A percentile compares a stretch with the other conserved stretches of the same genome.
Conservation (phyloP, 1,140 invertebrate genomes). For the Pemphigus obesinymphae region DNA sequence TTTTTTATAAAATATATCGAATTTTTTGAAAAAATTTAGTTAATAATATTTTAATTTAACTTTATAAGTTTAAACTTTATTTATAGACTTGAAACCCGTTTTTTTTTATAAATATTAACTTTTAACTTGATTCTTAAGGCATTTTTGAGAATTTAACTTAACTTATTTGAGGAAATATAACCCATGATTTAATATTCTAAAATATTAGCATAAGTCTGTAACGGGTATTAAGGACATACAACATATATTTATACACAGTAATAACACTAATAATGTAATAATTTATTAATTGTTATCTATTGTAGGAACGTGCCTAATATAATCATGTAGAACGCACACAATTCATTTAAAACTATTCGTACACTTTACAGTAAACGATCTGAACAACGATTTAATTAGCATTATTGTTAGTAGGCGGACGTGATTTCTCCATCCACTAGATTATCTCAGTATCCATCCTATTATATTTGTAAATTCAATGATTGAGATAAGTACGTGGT, state of each 20-base stretch:
- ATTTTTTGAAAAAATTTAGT: too few species aligned
- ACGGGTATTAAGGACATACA: not conserved
- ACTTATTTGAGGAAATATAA: too few species aligned
- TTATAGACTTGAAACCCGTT: too few species aligned
- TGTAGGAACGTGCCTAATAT: not conserved
- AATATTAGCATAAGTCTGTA: not conserved
- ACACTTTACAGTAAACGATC: not conserved
- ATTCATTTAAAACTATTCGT: slow-evolving; percentile 11
- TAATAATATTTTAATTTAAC: too few species aligned
- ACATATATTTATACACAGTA: not conserved
- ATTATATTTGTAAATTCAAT: not conserved
- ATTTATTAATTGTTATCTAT: not conserved
- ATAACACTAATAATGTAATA: not conserved
- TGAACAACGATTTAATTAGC: not conserved
- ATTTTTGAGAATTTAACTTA: too few species aligned
- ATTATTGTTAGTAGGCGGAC: not conserved
- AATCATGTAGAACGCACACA: not conserved
- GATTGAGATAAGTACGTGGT: not conserved
- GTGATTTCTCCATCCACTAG: slow-evolving; percentile 14
- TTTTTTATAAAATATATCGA: too few species aligned
- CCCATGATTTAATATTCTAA: not conserved
- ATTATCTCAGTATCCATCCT: not conserved
- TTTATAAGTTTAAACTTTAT: too few species aligned
- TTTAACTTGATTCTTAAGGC: too few species aligned
- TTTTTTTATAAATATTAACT: too few species aligned